Conservation (phyloP, 2,797 vertebrate genomes). For the Emys orbicularis region DNA sequence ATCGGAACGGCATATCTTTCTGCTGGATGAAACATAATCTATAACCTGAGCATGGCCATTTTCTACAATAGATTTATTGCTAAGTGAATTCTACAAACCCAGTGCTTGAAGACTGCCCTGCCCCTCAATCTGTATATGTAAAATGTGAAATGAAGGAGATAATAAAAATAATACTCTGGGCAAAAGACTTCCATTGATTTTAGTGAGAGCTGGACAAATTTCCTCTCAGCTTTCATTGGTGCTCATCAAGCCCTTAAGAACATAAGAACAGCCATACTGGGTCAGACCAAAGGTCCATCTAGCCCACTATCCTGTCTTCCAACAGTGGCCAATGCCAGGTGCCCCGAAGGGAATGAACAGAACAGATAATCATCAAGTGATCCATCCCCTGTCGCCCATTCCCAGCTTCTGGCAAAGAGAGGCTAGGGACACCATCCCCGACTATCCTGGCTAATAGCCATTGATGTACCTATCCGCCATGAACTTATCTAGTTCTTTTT, state of each 20-base stretch:
- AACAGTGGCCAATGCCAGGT: too few relatives aligned
- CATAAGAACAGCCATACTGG: too few relatives aligned
- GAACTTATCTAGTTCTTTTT: too few relatives aligned
- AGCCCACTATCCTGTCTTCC: too few relatives aligned
- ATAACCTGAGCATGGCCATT: conserved; percentile 29
- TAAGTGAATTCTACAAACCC: too few relatives aligned
- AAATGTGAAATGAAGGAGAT: neutral
- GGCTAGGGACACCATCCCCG: too few relatives aligned
- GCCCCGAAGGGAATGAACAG: too few relatives aligned
- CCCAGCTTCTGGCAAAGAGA: too few relatives aligned
- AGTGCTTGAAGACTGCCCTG: neutral
- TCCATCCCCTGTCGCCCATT: too few relatives aligned
- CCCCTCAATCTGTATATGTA: neutral
- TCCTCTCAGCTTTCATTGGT: neutral
- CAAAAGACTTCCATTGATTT: neutral
- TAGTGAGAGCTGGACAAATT: neutral
- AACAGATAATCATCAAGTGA: neutral
- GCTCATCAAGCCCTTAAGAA: neutral
- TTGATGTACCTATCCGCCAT: too few relatives aligned
- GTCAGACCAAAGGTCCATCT: too few relatives aligned
- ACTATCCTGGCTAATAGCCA: too few relatives aligned
- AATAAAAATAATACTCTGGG: neutral
- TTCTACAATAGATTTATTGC: conserved; percentile 43
- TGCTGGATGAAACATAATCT: conserved; percentile 63
- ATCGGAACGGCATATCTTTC: conserved; percentile 57